phyloP scores from a whole-genome alignment of 2,888 invertebrate genomes.

The Campopleginae sp. region DNA sequence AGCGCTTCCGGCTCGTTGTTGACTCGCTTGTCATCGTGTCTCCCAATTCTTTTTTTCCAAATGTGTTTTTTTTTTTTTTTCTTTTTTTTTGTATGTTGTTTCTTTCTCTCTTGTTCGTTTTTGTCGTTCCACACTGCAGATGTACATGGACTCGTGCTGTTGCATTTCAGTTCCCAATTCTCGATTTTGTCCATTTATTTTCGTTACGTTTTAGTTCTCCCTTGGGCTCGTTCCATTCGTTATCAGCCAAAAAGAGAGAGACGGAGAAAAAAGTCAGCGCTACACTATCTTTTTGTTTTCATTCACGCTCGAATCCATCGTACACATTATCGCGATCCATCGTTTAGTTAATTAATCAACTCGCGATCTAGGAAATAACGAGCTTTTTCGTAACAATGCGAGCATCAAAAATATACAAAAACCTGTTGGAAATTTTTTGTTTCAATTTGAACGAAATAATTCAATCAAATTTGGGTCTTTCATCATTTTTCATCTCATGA shows the following conservation, averaged over 20 bases:
- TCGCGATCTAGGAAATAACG: not conserved
- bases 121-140: not conserved
- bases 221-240: conserved; percentile 51
- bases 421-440: too few relatives aligned
- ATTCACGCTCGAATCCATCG: conserved; percentile 26
- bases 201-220: conserved; percentile 52
- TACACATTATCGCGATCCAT: conserved; percentile 17
- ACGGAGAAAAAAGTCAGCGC: not conserved
- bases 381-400: not conserved
- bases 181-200: conserved; percentile 54
- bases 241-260: not conserved
- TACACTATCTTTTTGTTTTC: conserved; percentile 12
- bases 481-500: too few relatives aligned
- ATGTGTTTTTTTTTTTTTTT: conserved; percentile 24
- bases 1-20: conserved; percentile 60
- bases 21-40: conserved; percentile 39
- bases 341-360: conserved; percentile 16
- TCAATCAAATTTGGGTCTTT: too few relatives aligned
- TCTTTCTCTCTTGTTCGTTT: not conserved
- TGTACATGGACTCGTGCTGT: conserved; percentile 14
- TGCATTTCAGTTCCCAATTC: conserved; percentile 36
- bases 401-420: not conserved
- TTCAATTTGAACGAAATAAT: too few relatives aligned
- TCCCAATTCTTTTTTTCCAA: conserved; percentile 13
- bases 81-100: not conserved